A percentile compares a stretch with the other conserved stretches of the same genome.
Evolutionary conservation across 2,888 invertebrate genomes (phyloP).

Genomic region (Nymphalis urticae): DNA sequence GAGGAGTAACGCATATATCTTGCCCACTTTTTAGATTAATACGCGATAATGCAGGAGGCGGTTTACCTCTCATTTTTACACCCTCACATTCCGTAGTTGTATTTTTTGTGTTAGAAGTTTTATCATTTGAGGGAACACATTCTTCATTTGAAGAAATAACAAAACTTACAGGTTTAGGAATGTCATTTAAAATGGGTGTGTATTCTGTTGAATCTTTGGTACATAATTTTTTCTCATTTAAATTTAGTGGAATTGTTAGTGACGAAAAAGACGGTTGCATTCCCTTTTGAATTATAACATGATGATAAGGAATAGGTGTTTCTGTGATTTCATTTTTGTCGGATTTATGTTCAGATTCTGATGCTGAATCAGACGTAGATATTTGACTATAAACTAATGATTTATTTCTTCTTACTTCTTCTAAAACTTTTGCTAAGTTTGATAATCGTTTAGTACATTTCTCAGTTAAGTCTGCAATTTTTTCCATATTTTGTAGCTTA

Average conservation of each 20-base stretch:
- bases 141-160: slow-evolving; percentile 39
- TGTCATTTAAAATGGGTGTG: slow-evolving; percentile 57
- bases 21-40: slow-evolving; percentile 61
- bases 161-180: slow-evolving; percentile 58
- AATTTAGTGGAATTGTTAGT: slow-evolving; percentile 11
- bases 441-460: slow-evolving; percentile 75
- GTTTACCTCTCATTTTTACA: slow-evolving; percentile 55
- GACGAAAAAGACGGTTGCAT: slow-evolving; percentile 28
- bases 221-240: slow-evolving; percentile 30
- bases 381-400: slow-evolving; percentile 67
- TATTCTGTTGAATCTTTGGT: slow-evolving; percentile 45
- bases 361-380: slow-evolving; percentile 62
- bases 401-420: slow-evolving; percentile 75
- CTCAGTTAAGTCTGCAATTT: slow-evolving; percentile 74
- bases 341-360: slow-evolving; percentile 61
- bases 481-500: slow-evolving; percentile 76
- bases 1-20: slow-evolving; percentile 65
- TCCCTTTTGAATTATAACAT: slow-evolving; percentile 14
- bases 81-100: slow-evolving; percentile 25
- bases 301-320: slow-evolving; percentile 23
- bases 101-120: slow-evolving; percentile 24
- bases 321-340: slow-evolving; percentile 46
- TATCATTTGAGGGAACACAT: slow-evolving; percentile 32
- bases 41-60: slow-evolving; percentile 72
- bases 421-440: slow-evolving; percentile 71